These are phyloP conservation scores for Apteryx mantelli DNA, from an alignment of 2,113 vertebrate species.

Conservation along the genomic window DNA sequence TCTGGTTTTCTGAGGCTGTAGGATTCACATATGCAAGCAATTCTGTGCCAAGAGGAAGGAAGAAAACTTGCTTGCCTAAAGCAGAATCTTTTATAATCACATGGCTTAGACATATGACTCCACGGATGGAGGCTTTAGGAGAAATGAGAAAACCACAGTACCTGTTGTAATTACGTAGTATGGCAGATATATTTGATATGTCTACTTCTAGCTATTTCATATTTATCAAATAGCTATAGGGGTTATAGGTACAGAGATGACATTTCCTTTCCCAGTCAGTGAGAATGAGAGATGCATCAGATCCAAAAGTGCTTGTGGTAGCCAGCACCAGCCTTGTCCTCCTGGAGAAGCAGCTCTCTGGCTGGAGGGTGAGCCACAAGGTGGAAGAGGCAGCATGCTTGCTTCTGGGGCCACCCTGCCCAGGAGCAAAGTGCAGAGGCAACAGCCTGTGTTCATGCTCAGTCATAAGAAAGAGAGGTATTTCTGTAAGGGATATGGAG, in stretches of 20 bases:
- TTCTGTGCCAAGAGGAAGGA: conserved; percentile 3
- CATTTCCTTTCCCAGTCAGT: background rate
- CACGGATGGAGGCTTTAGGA: background rate
- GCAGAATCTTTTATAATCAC: background rate
- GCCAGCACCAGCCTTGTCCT: background rate
- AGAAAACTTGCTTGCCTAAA: background rate
- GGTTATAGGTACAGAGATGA: background rate
- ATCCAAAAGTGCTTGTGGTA: background rate
- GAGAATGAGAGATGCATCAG: background rate
- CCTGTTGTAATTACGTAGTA: background rate
- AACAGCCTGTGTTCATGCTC: background rate
- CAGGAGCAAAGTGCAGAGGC: background rate
- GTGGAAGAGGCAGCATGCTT: background rate
- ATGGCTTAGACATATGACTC: background rate
- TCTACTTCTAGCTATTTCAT: background rate
- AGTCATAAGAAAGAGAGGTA: background rate
- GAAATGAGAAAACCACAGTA: background rate
- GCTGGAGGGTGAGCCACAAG: background rate
- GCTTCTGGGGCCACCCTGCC: background rate
- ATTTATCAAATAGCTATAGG: background rate
- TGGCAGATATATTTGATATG: background rate
- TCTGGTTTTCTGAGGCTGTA: background rate
- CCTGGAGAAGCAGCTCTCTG: background rate
- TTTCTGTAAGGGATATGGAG: background rate
- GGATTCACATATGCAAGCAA: background rate